phyloP scores from a whole-genome alignment of 2,888 invertebrate species.

The Malachius bipustulatus region DNA sequence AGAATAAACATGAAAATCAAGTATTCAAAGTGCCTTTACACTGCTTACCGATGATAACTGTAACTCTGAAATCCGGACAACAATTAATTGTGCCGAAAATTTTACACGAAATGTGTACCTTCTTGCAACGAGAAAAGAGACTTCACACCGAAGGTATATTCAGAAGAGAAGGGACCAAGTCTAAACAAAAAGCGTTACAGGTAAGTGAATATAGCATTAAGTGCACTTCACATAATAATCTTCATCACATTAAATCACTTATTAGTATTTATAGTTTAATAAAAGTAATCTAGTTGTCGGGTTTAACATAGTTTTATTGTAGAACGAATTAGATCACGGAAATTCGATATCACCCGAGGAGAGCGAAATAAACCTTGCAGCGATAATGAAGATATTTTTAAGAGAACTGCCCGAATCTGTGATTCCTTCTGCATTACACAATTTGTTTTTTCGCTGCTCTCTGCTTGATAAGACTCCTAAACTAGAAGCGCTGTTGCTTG shows the following conservation, averaged over 20 bases:
- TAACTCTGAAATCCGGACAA: conserved; percentile 54
- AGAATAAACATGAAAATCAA: conserved; percentile 27
- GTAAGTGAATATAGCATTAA: conserved; percentile 43
- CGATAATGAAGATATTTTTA: conserved; percentile 74
- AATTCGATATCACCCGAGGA: conserved; percentile 37
- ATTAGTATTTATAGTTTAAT: not conserved
- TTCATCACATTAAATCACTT: not conserved
- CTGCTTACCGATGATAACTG: conserved; percentile 41
- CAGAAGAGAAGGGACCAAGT: conserved; percentile 76
- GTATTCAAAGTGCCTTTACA: conserved; percentile 45
- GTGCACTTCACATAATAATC: conserved; percentile 6
- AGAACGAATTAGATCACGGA: conserved; percentile 6
- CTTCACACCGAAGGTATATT: conserved; percentile 74
- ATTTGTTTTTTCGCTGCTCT: conserved; percentile 59
- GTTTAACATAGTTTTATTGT: conserved; percentile 6
- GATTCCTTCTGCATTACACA: conserved; percentile 61
- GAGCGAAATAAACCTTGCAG: conserved; percentile 75
- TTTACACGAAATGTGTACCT: conserved; percentile 58
- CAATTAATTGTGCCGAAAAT: conserved; percentile 60
- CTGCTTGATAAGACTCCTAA: conserved; percentile 46
- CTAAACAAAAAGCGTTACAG: conserved; percentile 71
- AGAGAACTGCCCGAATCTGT: conserved; percentile 76
- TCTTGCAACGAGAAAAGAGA: conserved; percentile 49
- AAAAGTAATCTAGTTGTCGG: too few relatives aligned
- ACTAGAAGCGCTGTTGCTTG: conserved; percentile 51